phyloP scores from a whole-genome alignment of 2,888 invertebrate species.

The Oligia fasciuncula region DNA sequence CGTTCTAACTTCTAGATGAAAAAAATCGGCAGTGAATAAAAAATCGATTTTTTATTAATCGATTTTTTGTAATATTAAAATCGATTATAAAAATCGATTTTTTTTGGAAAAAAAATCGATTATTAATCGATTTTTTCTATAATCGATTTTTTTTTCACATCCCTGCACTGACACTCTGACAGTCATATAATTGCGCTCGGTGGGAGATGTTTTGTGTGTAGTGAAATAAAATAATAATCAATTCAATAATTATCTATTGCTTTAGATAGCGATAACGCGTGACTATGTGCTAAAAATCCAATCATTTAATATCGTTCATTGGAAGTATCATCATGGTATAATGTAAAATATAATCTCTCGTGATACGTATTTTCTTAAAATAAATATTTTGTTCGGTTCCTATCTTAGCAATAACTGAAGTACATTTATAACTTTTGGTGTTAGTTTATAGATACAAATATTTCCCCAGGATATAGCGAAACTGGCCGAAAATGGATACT shows the following conservation, averaged over 20 bases:
- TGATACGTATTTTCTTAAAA: slow-evolving; percentile 30
- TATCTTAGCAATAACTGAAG: slow-evolving; percentile 73
- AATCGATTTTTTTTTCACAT: too few species aligned
- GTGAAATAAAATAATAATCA: slow-evolving; percentile 34
- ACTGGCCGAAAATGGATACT: slow-evolving; percentile 75
- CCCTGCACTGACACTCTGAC: slow-evolving; percentile 33
- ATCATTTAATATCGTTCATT: neutral
- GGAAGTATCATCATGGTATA: slow-evolving; percentile 35
- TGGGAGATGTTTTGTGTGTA: slow-evolving; percentile 34
- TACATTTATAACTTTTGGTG: slow-evolving; percentile 57
- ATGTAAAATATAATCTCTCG: slow-evolving; percentile 10
- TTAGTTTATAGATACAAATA: slow-evolving; percentile 53
- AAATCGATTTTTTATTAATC: too few species aligned
- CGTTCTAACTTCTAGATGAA: too few species aligned
- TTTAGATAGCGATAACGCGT: neutral
- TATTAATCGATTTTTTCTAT: too few species aligned
- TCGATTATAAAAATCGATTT: too few species aligned
- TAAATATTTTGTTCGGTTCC: slow-evolving; percentile 39
- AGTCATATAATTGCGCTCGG: slow-evolving; percentile 38
- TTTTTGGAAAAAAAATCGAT: too few species aligned
- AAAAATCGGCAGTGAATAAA: too few species aligned
- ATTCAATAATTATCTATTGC: slow-evolving; percentile 16
- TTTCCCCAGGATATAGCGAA: slow-evolving; percentile 35
- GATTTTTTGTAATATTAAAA: too few species aligned
- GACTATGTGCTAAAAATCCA: slow-evolving; percentile 6